Evolutionary conservation across 2,888 invertebrate genomes (phyloP), one percentile per base, ranked within the genome.

Genomic region (Pammene aurita): DNA sequence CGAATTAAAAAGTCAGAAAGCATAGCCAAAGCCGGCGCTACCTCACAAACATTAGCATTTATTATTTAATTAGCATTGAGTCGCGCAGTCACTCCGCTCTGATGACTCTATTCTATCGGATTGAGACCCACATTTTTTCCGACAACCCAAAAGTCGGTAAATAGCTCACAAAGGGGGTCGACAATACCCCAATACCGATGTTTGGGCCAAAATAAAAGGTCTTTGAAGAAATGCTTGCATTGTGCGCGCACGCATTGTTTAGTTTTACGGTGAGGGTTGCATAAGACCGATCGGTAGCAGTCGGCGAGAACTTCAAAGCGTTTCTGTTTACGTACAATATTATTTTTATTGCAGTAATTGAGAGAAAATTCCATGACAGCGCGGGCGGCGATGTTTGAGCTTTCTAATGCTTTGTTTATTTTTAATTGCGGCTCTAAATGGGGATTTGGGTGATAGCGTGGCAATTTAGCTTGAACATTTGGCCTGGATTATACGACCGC

Each of bases 331-430:
- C 85, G 80, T 88, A 86, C 87, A 89, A 88, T 89, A 92, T 92
- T 87, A 90, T 90, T 90, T 91, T 91, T 91, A 92, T 89, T 89
- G 86, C 88, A 69, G 88, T 88, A 89, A 91, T 91, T 87, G 87
- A 87, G 86, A 79, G 82, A 85, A 57, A 81, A 84, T 83, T 84
- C 78, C 82, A 78, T 80, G 77, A 74, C 76, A 42, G 48, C 46
- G 48, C 46, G 48, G 48, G 50, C 65, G 63, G 56, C 18, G 42
- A 41, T 48, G 55, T 71, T 66, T 68, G 62, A 71, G 70, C 72
- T 72, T 72, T 72, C 70, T 67, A 72, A 70, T 64, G 55, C 67
- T 70, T 72, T 72, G 60, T 65, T 65, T 57, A 46, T 71, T 57
- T 64, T 69, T 69, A 65, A 69, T 69, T 65, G 69, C 69, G 41